phyloP scores from a whole-genome alignment of 2,888 invertebrate species.

The Andrena camellia region DNA sequence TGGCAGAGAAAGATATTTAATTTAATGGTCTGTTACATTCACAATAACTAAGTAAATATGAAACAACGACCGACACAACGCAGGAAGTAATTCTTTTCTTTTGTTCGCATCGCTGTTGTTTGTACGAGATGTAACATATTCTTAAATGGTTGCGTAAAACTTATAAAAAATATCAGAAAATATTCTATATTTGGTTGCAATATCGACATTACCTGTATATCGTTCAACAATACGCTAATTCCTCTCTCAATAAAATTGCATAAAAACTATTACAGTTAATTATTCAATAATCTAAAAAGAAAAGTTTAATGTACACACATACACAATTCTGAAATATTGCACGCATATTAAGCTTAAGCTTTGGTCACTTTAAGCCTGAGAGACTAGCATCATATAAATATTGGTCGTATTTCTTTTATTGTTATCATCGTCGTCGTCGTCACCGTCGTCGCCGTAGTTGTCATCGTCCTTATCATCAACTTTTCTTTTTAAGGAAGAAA shows the following conservation, averaged over 20 bases:
- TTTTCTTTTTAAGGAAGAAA: slow-evolving; percentile 17
- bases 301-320: slow-evolving; percentile 48
- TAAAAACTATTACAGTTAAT: slow-evolving; percentile 44
- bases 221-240: slow-evolving; percentile 37
- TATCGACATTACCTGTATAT: slow-evolving; percentile 28
- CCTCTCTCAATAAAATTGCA: slow-evolving; percentile 32
- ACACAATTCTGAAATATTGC: slow-evolving; percentile 40
- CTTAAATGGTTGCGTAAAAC: slow-evolving; percentile 14
- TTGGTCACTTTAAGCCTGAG: slow-evolving; percentile 45
- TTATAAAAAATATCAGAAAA: slow-evolving; percentile 46
- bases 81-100: neutral
- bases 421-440: neutral
- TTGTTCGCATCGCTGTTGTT: neutral
- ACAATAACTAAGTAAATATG: slow-evolving; percentile 10
- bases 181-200: slow-evolving; percentile 40
- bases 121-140: neutral
- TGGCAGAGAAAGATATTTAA: slow-evolving; percentile 20
- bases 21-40: slow-evolving; percentile 33
- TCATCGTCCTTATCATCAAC: neutral
- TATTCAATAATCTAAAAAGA: slow-evolving; percentile 25
- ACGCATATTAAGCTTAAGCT: slow-evolving; percentile 43
- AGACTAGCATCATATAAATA: slow-evolving; percentile 48
- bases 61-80: neutral
- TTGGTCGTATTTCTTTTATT: slow-evolving; percentile 45
- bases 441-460: neutral